phyloP scores from a whole-genome alignment of 2,113 vertebrate species.

The Oryzias woworae region DNA sequence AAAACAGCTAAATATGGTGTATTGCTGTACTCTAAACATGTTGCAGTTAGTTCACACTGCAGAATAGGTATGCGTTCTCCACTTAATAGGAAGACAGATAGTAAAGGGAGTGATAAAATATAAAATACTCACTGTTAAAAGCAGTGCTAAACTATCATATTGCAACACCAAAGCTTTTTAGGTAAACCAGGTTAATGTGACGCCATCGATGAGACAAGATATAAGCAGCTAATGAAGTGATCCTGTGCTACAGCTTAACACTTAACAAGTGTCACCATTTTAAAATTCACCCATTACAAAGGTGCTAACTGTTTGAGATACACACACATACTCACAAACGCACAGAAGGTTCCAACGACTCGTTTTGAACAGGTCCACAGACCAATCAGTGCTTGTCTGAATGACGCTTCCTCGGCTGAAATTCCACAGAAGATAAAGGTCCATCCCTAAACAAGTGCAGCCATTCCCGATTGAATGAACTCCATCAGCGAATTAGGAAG shows the following conservation, averaged over 20 bases:
- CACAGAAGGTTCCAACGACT: slow-evolving; percentile 57
- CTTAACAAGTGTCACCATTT: slow-evolving; percentile 47
- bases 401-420: slow-evolving; percentile 38
- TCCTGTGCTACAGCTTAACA: slow-evolving; percentile 65
- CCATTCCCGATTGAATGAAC: slow-evolving; percentile 51
- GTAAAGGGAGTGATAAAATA: slow-evolving; percentile 76
- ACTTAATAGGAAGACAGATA: slow-evolving; percentile 81
- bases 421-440: slow-evolving; percentile 59
- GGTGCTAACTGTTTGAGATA: slow-evolving; percentile 65
- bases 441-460: slow-evolving; percentile 61
- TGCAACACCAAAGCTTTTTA: slow-evolving; percentile 71
- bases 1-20: slow-evolving; percentile 75
- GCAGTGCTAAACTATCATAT: slow-evolving; percentile 77
- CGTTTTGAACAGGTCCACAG: slow-evolving; percentile 54
- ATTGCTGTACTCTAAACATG: slow-evolving; percentile 79
- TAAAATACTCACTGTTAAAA: slow-evolving; percentile 75
- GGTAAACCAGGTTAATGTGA: slow-evolving; percentile 73
- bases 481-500: slow-evolving; percentile 55
- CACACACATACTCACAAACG: slow-evolving; percentile 33
- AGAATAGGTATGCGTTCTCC: slow-evolving; percentile 74
- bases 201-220: slow-evolving; percentile 59
- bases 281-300: slow-evolving; percentile 67
- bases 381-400: slow-evolving; percentile 68
- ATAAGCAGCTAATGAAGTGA: slow-evolving; percentile 69
- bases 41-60: slow-evolving; percentile 72